Conservation (phyloP, 2,888 invertebrate species). For the Oligia strigilis region DNA sequence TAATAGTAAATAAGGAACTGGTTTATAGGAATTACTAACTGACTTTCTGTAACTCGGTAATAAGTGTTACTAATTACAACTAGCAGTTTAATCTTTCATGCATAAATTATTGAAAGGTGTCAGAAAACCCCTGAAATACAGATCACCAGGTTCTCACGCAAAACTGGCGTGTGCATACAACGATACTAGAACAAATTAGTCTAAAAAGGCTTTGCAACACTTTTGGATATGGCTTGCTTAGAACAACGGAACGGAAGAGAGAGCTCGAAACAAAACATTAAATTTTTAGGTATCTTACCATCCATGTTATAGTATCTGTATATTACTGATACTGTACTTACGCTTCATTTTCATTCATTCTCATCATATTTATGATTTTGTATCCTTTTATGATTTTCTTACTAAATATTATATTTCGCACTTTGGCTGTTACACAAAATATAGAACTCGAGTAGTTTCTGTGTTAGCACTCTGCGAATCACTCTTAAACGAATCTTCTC, state of each 20-base stretch:
- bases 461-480: too few relatives aligned
- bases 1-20: conserved; percentile 8
- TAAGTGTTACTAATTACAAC: conserved; percentile 6
- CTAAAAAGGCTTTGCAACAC: neutral
- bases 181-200: neutral
- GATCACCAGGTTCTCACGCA: neutral
- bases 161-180: neutral
- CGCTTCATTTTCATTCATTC: too few relatives aligned
- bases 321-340: too few relatives aligned
- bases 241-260: neutral
- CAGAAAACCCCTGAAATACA: neutral
- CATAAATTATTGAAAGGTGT: neutral
- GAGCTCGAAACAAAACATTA: neutral
- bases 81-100: neutral
- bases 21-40: neutral
- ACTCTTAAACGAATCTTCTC: too few relatives aligned
- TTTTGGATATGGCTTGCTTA: neutral
- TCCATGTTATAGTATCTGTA: too few relatives aligned
- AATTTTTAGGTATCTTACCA: neutral
- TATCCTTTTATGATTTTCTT: too few relatives aligned
- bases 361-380: too few relatives aligned
- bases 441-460: too few relatives aligned
- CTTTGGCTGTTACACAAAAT: too few relatives aligned
- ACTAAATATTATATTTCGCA: too few relatives aligned
- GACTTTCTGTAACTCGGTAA: neutral